phyloP scores from a whole-genome alignment of 1,140 invertebrate genomes.

The Pachyrhynchus sulphureomaculatus region DNA sequence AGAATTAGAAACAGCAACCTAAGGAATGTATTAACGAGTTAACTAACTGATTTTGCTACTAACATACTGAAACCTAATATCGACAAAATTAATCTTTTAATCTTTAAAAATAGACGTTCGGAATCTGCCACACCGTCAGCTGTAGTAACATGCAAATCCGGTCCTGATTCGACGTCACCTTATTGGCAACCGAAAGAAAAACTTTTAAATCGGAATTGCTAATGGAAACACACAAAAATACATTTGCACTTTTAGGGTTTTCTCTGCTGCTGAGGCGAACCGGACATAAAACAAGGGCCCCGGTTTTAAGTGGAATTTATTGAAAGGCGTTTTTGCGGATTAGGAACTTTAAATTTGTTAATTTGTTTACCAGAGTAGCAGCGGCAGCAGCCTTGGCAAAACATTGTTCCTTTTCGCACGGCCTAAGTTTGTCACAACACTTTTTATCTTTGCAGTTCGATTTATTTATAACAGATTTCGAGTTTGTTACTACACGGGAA shows the following conservation, averaged over 20 bases:
- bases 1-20: no score
- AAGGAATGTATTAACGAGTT: no score
- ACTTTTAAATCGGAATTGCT: slow-evolving; percentile 11
- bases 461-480: no score
- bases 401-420: slow-evolving; percentile 1
- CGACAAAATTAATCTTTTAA: no score
- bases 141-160: no score
- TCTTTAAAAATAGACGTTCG: no score
- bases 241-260: slow-evolving; percentile 11
- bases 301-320: slow-evolving; percentile 31
- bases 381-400: slow-evolving; percentile 5
- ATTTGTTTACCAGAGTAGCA: slow-evolving; percentile 20
- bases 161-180: slow-evolving; percentile 4
- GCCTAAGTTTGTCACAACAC: no score
- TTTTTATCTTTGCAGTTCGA: no score
- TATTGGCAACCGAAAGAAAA: slow-evolving; percentile 21
- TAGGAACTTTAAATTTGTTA: slow-evolving; percentile 22
- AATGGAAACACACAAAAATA: slow-evolving; percentile 26
- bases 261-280: slow-evolving; percentile 12
- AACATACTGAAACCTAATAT: no score
- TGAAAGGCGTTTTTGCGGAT: slow-evolving; percentile 17
- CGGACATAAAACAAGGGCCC: slow-evolving; percentile 23
- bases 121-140: no score
- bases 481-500: no score
- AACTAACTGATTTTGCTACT: no score